Conservation (phyloP, 2,888 invertebrate species). For the Cryptus viduatorius region DNA sequence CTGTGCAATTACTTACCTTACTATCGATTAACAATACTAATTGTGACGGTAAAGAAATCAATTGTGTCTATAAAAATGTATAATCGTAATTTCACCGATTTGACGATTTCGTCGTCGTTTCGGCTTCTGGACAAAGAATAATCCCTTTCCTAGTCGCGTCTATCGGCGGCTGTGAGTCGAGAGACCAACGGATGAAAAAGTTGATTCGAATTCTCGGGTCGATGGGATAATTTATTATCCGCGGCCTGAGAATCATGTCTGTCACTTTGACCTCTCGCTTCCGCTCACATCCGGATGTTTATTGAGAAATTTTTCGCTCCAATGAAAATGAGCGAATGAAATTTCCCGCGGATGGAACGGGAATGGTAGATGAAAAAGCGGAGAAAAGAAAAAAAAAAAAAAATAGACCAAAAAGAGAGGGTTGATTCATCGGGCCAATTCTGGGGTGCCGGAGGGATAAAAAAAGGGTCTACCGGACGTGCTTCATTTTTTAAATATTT, state of each 20-base stretch:
- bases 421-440: conserved; percentile 15
- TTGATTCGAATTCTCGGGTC: conserved; percentile 15
- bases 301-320: conserved; percentile 39
- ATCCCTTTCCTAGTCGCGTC: not conserved
- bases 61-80: not conserved
- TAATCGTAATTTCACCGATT: not conserved
- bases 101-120: not conserved
- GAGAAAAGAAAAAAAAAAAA: conserved; percentile 6
- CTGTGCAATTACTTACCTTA: too few relatives aligned
- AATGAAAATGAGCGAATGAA: conserved; percentile 28
- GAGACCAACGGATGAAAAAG: not conserved
- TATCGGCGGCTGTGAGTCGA: not conserved
- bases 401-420: not conserved
- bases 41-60: not conserved
- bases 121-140: not conserved
- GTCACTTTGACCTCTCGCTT: conserved; percentile 13
- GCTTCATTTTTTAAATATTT: conserved; percentile 4
- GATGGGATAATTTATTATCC: conserved; percentile 39
- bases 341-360: conserved; percentile 28
- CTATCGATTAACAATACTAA: too few relatives aligned
- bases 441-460: not conserved
- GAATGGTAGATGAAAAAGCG: conserved; percentile 7
- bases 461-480: not conserved
- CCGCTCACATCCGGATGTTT: conserved; percentile 19
- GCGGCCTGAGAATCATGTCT: not conserved